phyloP scores from a whole-genome alignment of 1,140 invertebrate species.

The Bacillus rossius region DNA sequence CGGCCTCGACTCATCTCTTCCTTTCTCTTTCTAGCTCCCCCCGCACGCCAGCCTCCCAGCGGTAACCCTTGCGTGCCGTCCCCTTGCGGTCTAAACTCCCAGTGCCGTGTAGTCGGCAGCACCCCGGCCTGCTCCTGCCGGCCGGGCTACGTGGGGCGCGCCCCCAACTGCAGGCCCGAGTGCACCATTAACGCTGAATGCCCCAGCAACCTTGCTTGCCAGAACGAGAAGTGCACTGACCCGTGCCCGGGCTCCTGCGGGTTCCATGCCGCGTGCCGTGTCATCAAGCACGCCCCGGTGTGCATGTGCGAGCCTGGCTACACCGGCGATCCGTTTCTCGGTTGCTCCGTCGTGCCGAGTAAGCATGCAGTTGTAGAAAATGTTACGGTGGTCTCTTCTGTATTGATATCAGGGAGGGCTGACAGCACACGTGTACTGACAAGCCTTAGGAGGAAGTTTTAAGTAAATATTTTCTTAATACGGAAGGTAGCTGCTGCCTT shows the following conservation, averaged over 20 bases:
- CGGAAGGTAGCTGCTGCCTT: too few species aligned
- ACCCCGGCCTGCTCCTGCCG: constrained; percentile 69
- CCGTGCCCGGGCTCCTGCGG: constrained; percentile 77
- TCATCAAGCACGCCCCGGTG: constrained; percentile 28
- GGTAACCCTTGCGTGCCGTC: constrained; percentile 64
- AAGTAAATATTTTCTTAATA: too few species aligned
- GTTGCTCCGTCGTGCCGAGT: constrained; percentile 38
- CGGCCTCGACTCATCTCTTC: background rate
- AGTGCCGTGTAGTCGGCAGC: constrained; percentile 61
- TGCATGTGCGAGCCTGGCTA: constrained; percentile 36
- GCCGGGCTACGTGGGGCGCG: constrained; percentile 62
- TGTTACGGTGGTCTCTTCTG: too few species aligned
- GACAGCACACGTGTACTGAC: too few species aligned
- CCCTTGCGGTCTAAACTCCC: constrained; percentile 75
- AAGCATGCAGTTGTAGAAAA: constrained; percentile 18
- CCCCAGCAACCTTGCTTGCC: constrained; percentile 63
- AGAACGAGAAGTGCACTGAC: constrained; percentile 65
- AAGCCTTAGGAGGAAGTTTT: too few species aligned
- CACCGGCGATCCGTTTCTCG: constrained; percentile 38
- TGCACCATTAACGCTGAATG: constrained; percentile 72
- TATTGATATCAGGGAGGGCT: too few species aligned
- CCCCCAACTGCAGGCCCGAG: constrained; percentile 72
- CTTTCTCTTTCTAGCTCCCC: constrained; percentile 41
- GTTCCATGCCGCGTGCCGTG: constrained; percentile 54
- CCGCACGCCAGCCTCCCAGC: constrained; percentile 34